Evolutionary conservation across 2,113 vertebrate genomes (phyloP), one percentile per base, ranked within the genome.

Genomic region (Thymallus thymallus): DNA sequence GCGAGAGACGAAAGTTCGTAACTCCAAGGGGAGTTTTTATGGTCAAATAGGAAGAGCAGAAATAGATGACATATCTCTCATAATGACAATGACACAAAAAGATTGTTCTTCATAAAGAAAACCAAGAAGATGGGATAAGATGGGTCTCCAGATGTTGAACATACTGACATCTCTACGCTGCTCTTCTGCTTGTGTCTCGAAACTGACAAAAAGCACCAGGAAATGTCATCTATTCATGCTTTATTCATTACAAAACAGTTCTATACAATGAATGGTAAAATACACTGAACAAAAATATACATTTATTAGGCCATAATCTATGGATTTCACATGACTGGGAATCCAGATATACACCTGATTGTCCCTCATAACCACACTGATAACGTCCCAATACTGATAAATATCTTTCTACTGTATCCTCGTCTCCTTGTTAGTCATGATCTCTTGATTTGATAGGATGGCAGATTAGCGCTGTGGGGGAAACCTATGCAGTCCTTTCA

Each of bases 51-150:
- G 81, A 60, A 78, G 20, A 84, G 80, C 86, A 89, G 85, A 90
- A 86, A 91, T 90, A 90, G 79, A 86, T 68, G 61, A 61, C 30
- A 71, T 66, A 29, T 70, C 73, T 88, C 87, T 86, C 87, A 91
- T 89, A 87, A 90, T 89, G 76, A 87, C 79, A n/a, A 78, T 87
- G 76, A 68, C 65, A 75, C 71, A 75, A 13, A 65, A 30, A 76
- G 41, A 32, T 62, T 64, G 22, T 58, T 69, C 74, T 73, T 51
- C 51, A 65, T 58, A 35, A 63, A 24, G 65, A 22, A 45, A 73
- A 62, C 70, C 68, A 22, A 7, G 26, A 48, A 55, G 51, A 62
- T n/a, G 51, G 45, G 45, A 74, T 24, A 9, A 73, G 56, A 23
- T 58, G 56, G 24, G 5, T 61, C 22, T 69, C 66, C 71, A 78